These are phyloP conservation scores for Pammene aurita DNA, from an alignment of 2,888 invertebrate species.

Conservation along the genomic window DNA sequence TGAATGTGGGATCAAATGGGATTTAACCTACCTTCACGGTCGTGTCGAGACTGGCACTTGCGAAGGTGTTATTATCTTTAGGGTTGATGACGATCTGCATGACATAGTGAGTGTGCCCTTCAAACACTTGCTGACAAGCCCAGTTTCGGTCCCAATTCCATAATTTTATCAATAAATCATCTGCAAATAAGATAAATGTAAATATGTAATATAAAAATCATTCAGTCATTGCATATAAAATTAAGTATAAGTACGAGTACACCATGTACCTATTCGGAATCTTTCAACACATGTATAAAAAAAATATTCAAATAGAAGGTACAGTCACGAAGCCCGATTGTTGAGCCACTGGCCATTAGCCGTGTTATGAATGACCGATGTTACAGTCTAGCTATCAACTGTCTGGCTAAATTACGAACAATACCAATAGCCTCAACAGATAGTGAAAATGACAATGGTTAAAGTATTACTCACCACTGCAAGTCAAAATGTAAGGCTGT, in stretches of 20 bases:
- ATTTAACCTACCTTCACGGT: conserved; percentile 89
- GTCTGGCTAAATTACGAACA: no score
- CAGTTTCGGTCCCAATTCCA: conserved; percentile 99
- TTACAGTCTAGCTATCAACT: no score
- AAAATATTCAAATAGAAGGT: no score
- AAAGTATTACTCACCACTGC: conserved; percentile 89
- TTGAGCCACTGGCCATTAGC: no score
- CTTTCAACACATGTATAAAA: no score
- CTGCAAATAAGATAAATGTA: conserved; percentile 74
- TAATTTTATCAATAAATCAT: conserved; percentile 98
- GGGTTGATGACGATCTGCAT: conserved; percentile 99
- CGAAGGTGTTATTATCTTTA: conserved; percentile 99
- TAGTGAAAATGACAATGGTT: no score
- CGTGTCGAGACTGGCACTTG: conserved; percentile 98
- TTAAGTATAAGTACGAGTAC: no score
- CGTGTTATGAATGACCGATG: no score
- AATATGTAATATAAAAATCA: no score
- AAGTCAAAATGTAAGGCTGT: conserved; percentile 97
- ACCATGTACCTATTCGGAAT: no score
- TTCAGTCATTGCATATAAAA: not conserved
- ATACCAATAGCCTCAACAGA: no score
- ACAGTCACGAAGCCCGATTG: no score
- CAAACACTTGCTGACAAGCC: conserved; percentile 99
- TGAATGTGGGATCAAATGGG: not conserved
- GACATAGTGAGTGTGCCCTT: conserved; percentile 99